Base-by-base conservation (phyloP, 2,888 invertebrate genomes). In the Digitonthophagus gazella region DNA sequence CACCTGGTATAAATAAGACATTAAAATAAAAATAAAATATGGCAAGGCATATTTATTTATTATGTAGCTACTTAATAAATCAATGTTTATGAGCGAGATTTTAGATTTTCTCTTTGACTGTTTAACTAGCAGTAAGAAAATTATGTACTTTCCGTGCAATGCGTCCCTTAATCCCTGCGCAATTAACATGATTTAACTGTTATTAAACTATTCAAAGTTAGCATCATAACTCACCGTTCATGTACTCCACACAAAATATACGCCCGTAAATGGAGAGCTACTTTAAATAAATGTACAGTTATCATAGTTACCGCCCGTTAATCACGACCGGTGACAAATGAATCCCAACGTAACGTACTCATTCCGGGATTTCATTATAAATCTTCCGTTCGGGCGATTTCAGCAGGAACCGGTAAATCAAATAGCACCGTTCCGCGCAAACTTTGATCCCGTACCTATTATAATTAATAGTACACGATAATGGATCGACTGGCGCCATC, bases 381-480 rank as follows among this genome's bases (percentile, higher is more conserved):
- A 44, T 44, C 61, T 67, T 67, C 67, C 14, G 54, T 63, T 64
- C 19, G 58, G 63, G 56, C 67, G 15, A 56, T 67, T 63, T 19
- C 22, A 55, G 20, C 15, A 14, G 56, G 63, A 63, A 67, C 67
- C 14, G 55, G 61, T 67, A 63, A 67, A 67, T 67, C 67, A 67
- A 67, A 67, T 55, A 20, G 58, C 28, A 15, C 58, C 66, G 58
- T 11, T 11, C 28, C 28, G 28, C 28, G 28, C 28, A 44, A 44
- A 44, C 28, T 44, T 44, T 44, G 28, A 44, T 44, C 28, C 28
- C 11, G 28, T 44, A 64, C 16, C 66, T 61, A 20, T 66, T 69
- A 67, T 66, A 69, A 69, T 69, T 69, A 69, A 69, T 69, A 69
- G 66, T 64, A 67, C 69, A 66, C 66, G 66, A 69, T 69, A 69